Evolutionary conservation across 30 jellyfish, hydroid and myxozoan genomes (phyloP).

Genomic region (Pelagia noctiluca): DNA sequence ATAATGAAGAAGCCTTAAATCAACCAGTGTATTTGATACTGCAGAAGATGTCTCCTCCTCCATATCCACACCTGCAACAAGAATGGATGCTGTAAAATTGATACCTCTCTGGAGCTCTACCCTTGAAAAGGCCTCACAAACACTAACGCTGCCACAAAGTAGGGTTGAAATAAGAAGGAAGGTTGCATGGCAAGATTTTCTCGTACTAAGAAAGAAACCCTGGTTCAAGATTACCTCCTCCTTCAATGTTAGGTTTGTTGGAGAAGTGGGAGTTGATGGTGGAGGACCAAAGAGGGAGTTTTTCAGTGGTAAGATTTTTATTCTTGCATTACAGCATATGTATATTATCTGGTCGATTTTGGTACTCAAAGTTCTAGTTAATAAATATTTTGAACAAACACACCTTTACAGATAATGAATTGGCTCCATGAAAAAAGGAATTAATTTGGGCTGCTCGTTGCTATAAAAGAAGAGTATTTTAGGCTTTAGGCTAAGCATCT

Average conservation of each 20-base stretch:
- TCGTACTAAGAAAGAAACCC: conserved; percentile 3
- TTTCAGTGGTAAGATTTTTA: conserved; percentile 9
- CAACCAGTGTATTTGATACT: neutral
- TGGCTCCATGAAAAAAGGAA: no score
- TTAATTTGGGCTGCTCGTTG: no score
- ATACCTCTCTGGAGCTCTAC: neutral
- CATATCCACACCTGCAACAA: neutral
- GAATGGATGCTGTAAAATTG: neutral
- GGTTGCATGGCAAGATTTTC: conserved; percentile 13
- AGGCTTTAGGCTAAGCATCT: no score
- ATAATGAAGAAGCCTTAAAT: neutral
- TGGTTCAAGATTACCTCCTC: conserved; percentile 3
- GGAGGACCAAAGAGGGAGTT: conserved; percentile 16
- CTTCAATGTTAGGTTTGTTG: neutral
- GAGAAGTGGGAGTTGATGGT: conserved; percentile 13
- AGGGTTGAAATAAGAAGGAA: conserved; percentile 22
- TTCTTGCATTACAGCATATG: no score
- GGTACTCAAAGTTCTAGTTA: no score
- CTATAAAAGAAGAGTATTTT: no score
- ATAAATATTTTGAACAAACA: neutral
- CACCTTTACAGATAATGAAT: neutral
- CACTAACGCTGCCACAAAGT: neutral
- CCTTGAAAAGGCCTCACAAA: conserved; percentile 2
- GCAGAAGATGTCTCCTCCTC: no score
- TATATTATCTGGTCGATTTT: no score